Evolutionary conservation across 2,888 invertebrate genomes (phyloP).

Genomic region (Cephus runcator): DNA sequence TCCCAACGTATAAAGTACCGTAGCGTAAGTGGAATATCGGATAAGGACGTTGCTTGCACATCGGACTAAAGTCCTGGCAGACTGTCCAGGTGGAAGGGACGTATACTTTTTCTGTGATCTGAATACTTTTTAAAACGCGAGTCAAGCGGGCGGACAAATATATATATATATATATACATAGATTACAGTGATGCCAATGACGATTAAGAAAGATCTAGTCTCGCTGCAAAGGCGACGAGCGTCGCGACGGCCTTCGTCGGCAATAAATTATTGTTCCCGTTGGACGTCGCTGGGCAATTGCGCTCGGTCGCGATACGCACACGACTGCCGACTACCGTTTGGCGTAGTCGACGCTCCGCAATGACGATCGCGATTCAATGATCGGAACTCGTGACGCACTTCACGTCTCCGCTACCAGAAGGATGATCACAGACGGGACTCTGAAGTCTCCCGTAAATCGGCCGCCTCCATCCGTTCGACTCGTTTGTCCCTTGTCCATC

Average conservation of each 20-base stretch:
- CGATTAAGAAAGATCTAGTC: background rate
- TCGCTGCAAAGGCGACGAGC: background rate
- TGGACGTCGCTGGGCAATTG: background rate
- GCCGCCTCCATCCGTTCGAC: constrained; percentile 43
- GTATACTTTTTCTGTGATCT: background rate
- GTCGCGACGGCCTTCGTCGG: background rate
- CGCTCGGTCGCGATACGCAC: background rate
- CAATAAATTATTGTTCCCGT: constrained; percentile 18
- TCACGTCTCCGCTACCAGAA: background rate
- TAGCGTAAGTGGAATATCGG: constrained; percentile 30
- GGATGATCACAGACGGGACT: background rate
- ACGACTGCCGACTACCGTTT: background rate
- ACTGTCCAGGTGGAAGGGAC: background rate
- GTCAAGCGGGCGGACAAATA: background rate
- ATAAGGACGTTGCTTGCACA: constrained; percentile 44
- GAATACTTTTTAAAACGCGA: background rate
- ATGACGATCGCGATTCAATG: background rate
- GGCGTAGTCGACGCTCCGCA: background rate
- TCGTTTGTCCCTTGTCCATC: constrained; percentile 54
- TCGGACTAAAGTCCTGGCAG: constrained; percentile 38
- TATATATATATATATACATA: background rate
- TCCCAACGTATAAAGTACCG: background rate
- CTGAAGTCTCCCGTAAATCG: background rate
- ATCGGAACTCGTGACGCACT: background rate
- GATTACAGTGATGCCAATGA: background rate